A percentile compares a stretch with the other conserved stretches of the same genome.
Conservation (phyloP, 2,797 vertebrate genomes). For the Carapus acus region DNA sequence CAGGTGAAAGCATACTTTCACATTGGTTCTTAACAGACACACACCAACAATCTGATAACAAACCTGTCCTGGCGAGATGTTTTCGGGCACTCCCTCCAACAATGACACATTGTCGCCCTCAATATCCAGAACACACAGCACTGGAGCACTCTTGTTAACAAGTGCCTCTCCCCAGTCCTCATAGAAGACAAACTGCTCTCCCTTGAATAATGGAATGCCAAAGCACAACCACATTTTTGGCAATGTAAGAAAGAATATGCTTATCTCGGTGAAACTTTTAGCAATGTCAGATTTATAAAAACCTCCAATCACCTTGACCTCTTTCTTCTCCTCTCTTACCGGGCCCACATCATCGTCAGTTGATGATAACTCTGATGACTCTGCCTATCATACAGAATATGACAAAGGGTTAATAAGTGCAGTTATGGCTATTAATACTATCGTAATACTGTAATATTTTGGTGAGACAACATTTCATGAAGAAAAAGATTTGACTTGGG, state of each 20-base stretch:
- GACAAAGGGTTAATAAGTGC: slow-evolving; percentile 18
- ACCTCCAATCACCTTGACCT: slow-evolving; percentile 59
- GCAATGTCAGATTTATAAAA: too few species aligned
- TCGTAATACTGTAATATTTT: too few species aligned
- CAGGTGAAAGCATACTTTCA: too few species aligned
- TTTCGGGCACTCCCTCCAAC: slow-evolving; percentile 82
- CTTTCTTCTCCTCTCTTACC: slow-evolving; percentile 65
- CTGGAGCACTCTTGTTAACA: slow-evolving; percentile 76
- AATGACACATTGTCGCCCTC: slow-evolving; percentile 83
- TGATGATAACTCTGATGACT: slow-evolving; percentile 69
- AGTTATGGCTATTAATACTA: too few species aligned
- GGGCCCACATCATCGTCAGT: slow-evolving; percentile 68
- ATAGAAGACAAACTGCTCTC: slow-evolving; percentile 81
- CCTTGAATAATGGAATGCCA: slow-evolving; percentile 63
- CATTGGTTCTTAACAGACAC: slow-evolving; percentile 2
- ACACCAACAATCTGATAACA: slow-evolving; percentile 13
- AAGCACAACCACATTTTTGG: neutral
- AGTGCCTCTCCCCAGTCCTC: slow-evolving; percentile 92
- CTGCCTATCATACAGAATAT: slow-evolving; percentile 60
- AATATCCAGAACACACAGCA: slow-evolving; percentile 85
- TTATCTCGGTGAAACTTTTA: too few species aligned
- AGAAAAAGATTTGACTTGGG: too few species aligned
- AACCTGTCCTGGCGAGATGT: slow-evolving; percentile 93
- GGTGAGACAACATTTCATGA: too few species aligned
- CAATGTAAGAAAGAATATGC: too few species aligned